Evolutionary conservation across 2,888 invertebrate genomes (phyloP), one percentile per base, ranked within the genome.

Genomic region (Tinea semifulvella): DNA sequence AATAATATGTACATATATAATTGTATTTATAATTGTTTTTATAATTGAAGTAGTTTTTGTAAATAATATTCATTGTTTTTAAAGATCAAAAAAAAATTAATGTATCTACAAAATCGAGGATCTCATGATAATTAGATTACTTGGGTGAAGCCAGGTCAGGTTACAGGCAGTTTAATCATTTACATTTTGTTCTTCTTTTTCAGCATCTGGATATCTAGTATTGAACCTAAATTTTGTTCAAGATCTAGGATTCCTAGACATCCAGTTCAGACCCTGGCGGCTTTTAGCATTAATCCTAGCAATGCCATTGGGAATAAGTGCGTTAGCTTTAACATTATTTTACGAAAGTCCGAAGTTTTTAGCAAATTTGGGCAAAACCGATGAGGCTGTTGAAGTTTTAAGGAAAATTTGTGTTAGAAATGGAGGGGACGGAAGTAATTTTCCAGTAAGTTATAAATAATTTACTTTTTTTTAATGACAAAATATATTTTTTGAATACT

Each of bases 391-490:
- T 26, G 13, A 18, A 3, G 39, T 45, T 13, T 22, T 45, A n/a
- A 17, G 28, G n/a, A 27, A 63, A 51, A 87, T 91, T 39, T 88
- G 85, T 53, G 57, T 65, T 0, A 62, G 73, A 14, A 89, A 89
- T 58, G 84, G 84, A 1, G 58, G 65, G 1, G 47, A 49, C 2
- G 53, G 48, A 2, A 60, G 61, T 2, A 57, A 60, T 8, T 77
- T 63, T 53, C 67, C 70, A 8, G 76, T 77, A 43, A 43, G 43
- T 43, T 7, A 14, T 18, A 2, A 39, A 11, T 35, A 35, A n/a
- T 4, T 28, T 22, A 22, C 22, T 7, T 22, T 22, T 22, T 22
- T 7, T 22, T 22, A 5, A 22, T 22, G 8, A 22, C 22, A 22
- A 22, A 22, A n/a, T n/a, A n/a, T n/a, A n/a, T n/a, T n/a, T n/a